Conservation (phyloP, 2,797 vertebrate species). For the Lepidocolaptes lacrymiger region DNA sequence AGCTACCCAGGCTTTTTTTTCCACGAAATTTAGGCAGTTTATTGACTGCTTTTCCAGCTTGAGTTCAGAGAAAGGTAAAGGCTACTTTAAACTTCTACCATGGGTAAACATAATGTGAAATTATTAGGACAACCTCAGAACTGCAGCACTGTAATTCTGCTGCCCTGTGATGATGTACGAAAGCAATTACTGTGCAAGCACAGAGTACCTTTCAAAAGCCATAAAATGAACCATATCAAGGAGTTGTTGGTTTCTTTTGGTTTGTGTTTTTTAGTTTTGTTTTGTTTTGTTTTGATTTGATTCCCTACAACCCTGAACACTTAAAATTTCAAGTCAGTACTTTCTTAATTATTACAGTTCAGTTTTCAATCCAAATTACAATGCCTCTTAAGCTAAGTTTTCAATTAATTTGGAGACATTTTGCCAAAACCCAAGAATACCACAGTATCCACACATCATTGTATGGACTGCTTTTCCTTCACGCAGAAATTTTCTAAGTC, state of each 20-base stretch:
- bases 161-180: background rate
- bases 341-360: background rate
- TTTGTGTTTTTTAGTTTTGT: background rate
- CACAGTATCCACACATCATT: background rate
- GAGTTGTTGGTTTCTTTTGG: background rate
- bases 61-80: background rate
- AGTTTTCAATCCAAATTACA: background rate
- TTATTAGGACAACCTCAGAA: background rate
- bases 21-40: background rate
- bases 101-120: background rate
- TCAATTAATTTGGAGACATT: background rate
- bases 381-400: background rate
- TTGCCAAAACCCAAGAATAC: background rate
- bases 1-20: background rate
- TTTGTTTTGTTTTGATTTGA: too few species aligned
- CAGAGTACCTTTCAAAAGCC: background rate
- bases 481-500: background rate
- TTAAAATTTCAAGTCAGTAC: background rate
- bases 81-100: background rate
- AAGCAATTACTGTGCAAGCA: background rate
- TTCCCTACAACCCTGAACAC: background rate
- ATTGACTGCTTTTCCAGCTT: background rate
- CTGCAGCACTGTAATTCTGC: background rate
- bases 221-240: background rate
- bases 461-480: background rate